Base-by-base conservation (phyloP, 2,797 vertebrate species). In the Numenius phaeopus region DNA sequence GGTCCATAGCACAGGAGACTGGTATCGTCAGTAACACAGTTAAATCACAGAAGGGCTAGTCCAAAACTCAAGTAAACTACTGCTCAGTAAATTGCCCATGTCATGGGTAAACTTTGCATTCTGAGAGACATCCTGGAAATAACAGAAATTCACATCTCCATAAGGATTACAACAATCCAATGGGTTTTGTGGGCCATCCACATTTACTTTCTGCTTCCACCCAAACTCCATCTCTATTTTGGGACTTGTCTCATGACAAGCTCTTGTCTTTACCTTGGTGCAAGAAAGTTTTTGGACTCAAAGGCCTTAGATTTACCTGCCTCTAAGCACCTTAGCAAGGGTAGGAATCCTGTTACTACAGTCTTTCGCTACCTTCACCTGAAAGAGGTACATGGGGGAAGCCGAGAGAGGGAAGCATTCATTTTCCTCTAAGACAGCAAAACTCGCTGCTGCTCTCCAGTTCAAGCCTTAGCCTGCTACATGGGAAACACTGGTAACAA, bases 401-500 rank as follows among this genome's bases (percentile, higher is more conserved):
- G 8, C 4, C 2, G 2, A 67, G 37, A 4, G 4, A 2, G 3
- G 6, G 7, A 86, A 90, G 27, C 2, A 40, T 73, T 65, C 18
- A 5, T 77, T 72, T 73, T 70, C 23, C 39, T 66, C 20, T 20
- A 54, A 22, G 9, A 77, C 4, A 54, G 40, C 37, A 69, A 22
- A 85, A 69, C 22, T 61, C 2, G 0, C 47, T n/a, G 46, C 46
- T 77, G 32, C 23, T 66, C 19, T 54, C 55, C 42, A 65, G 54
- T 20, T 40, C 18, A 85, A 65, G 27, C 5, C 80, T 46, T 72
- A 47, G 14, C 37, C 59, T 29, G 11, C 26, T 37, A 81, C 14
- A 29, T 1, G 2, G 42, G 24, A 79, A 85, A 65, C 26, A 46
- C 0, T 37, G 23, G 47, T 32, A 92, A 34, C 0, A 0, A 78